These are phyloP conservation scores for Zophobas morio DNA, from an alignment of 1,140 invertebrate genomes.

Conservation along the genomic window DNA sequence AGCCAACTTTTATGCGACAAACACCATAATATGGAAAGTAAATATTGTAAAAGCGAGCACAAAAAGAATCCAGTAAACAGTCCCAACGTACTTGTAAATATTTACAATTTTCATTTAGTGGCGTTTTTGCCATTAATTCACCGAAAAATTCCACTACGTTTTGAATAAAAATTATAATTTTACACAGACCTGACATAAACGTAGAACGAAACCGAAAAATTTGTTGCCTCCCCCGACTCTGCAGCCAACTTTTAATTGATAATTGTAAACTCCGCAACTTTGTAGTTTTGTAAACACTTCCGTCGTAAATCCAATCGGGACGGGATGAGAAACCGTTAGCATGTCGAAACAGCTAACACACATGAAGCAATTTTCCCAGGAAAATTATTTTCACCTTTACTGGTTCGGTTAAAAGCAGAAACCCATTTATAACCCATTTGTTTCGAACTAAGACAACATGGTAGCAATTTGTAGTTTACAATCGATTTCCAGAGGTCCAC, in stretches of 20 bases:
- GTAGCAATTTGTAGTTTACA: neutral
- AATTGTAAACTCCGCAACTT: constrained; percentile 27
- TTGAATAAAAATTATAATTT: neutral
- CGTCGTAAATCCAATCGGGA: constrained; percentile 35
- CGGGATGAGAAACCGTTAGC: constrained; percentile 35
- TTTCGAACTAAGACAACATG: neutral
- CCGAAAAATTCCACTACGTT: neutral
- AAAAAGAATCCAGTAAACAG: no score
- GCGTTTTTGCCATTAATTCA: neutral
- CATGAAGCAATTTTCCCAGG: constrained; percentile 10
- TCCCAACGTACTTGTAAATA: no score
- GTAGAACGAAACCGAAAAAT: neutral
- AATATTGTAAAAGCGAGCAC: no score
- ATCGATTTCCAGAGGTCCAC: no score
- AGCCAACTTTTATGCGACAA: no score
- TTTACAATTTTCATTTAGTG: no score
- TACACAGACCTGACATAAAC: neutral
- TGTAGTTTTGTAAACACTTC: constrained; percentile 27
- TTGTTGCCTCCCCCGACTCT: constrained; percentile 4
- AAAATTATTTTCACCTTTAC: constrained; percentile 22
- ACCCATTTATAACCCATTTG: neutral
- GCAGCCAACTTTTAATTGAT: constrained; percentile 15
- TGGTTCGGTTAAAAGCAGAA: neutral
- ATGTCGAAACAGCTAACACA: constrained; percentile 16
- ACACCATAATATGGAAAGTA: no score